Base-by-base conservation (phyloP, 2,113 vertebrate species). In the Pongo pygmaeus region DNA sequence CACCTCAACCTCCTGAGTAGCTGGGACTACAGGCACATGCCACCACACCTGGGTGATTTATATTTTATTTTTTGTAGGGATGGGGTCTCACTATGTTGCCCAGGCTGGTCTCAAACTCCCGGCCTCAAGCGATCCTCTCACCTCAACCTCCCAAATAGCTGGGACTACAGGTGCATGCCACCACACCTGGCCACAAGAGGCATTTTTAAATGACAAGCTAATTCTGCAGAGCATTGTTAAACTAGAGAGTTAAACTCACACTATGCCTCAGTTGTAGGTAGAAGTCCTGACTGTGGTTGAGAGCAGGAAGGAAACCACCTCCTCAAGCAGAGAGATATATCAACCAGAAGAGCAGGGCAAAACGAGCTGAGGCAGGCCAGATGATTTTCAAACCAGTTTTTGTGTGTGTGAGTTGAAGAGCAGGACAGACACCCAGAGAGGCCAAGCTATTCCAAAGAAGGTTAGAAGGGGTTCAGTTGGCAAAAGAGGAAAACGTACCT, bases 201-300 rank as follows among this genome's bases (percentile, higher is more conserved):
- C 10, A 0, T 52, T 59, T 93, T 55, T 18, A 81, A 61, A 72
- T 43, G 2, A 30, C 10, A 8, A 35, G 32, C 59, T 38, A 16
- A 50, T 57, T 40, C 74, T 43, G 3, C 9, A 38, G 9, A 48
- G 30, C 25, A 10, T 7, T 27, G 10, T 35, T 13, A 4, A 55
- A 32, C 93, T 32, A 8, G 22, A 30, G n/a, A 46, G 40, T 55
- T 55, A 55, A 55, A 55, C 4, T 6, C 1, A 23, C 1, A 0
- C 25, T 0, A 32, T 1, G 27, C 46, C 25, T 35, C 16, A 2
- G 4, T 22, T 8, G 35, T 9, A 16, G 18, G 3, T 11, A 20
- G n/a, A 40, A 23, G 67, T 57, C 30, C 32, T 27, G 43, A 25
- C 8, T 5, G 0, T 32, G 13, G 22, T 0, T 67, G 22, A 38